These are phyloP conservation scores for Dorcus parallelipipedus DNA, from an alignment of 2,888 invertebrate genomes.

Conservation along the genomic window DNA sequence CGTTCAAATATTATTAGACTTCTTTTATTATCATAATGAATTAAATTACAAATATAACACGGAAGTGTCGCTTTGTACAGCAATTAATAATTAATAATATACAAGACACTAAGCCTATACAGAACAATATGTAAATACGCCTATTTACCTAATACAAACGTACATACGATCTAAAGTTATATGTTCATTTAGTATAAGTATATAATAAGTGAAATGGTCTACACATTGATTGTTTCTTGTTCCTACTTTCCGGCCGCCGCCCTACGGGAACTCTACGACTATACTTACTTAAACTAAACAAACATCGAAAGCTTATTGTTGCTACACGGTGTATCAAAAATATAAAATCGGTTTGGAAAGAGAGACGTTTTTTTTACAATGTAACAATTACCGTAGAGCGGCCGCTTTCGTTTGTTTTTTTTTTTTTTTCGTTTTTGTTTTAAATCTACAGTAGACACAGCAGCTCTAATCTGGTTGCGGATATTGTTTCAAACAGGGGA, in stretches of 20 bases:
- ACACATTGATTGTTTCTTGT: conserved; percentile 34
- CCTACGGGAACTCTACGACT: conserved; percentile 3
- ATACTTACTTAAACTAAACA: conserved; percentile 14
- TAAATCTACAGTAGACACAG: too few relatives aligned
- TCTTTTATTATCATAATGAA: conserved; percentile 33
- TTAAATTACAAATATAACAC: conserved; percentile 38
- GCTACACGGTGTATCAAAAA: conserved; percentile 28
- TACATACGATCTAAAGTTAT: conserved; percentile 10
- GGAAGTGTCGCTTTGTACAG: conserved; percentile 35
- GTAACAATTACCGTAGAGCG: conserved; percentile 15
- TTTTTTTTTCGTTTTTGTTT: conserved; percentile 1
- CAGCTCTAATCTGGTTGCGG: too few relatives aligned
- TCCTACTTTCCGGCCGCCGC: conserved; percentile 7
- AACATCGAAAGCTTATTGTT: conserved; percentile 21
- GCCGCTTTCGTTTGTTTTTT: background rate
- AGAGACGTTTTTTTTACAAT: conserved; percentile 13
- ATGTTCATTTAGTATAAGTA: conserved; percentile 1
- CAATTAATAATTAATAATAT: conserved; percentile 29
- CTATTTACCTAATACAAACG: conserved; percentile 4
- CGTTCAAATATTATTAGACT: conserved; percentile 5
- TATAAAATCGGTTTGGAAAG: conserved; percentile 29
- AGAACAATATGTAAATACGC: conserved; percentile 25
- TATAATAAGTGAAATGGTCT: conserved; percentile 25
- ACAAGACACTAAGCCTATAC: conserved; percentile 30
- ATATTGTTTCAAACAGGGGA: too few relatives aligned